Evolutionary conservation across 2,113 vertebrate genomes (phyloP).

Genomic region (Gallinago paraguaiae): DNA sequence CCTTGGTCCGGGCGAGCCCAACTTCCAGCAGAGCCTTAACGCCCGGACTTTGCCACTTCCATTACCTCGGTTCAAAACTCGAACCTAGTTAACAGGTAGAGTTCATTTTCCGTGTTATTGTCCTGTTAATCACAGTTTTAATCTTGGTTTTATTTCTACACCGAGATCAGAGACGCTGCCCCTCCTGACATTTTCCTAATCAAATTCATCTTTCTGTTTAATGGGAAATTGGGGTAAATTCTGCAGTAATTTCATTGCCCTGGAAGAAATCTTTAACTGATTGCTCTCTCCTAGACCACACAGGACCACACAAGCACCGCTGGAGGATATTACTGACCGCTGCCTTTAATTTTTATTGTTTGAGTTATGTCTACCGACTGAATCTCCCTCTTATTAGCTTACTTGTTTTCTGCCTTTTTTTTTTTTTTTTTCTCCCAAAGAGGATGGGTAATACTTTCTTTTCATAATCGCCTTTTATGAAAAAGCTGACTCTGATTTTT

Average conservation of each 20-base stretch:
- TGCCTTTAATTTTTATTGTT: slow-evolving; percentile 78
- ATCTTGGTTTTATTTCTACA: slow-evolving; percentile 12
- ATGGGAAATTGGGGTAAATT: slow-evolving; percentile 44
- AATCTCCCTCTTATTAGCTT: slow-evolving; percentile 62
- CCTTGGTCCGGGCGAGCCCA: background rate
- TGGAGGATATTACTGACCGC: slow-evolving; percentile 79
- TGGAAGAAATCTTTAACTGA: slow-evolving; percentile 74
- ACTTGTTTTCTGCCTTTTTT: background rate
- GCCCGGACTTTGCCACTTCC: background rate
- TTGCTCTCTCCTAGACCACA: slow-evolving; percentile 71
- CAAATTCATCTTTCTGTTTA: slow-evolving; percentile 52
- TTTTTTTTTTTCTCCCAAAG: background rate
- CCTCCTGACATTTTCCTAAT: slow-evolving; percentile 51
- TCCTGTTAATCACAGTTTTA: slow-evolving; percentile 23
- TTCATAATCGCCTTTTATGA: background rate
- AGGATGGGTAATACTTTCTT: background rate
- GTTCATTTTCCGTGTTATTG: background rate
- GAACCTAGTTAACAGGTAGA: background rate
- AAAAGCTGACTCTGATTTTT: background rate
- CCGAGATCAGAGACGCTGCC: background rate
- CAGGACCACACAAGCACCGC: slow-evolving; percentile 79
- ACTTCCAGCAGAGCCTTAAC: background rate
- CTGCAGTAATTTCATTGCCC: slow-evolving; percentile 60
- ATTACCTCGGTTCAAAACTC: background rate
- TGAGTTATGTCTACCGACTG: slow-evolving; percentile 79